These are phyloP conservation scores for Deilephila porcellus DNA, from an alignment of 2,888 invertebrate genomes.

Conservation along the genomic window DNA sequence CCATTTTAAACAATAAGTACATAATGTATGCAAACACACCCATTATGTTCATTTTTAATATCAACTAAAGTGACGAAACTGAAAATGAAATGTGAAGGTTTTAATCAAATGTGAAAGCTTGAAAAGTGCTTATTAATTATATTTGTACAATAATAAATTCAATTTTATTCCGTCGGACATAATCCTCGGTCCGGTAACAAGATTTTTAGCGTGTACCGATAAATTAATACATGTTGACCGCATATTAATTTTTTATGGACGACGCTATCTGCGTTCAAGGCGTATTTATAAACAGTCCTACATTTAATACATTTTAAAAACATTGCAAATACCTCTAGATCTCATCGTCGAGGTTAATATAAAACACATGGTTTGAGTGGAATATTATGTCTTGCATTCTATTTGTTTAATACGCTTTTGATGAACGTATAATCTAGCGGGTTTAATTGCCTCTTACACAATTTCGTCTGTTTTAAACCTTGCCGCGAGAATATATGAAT, in stretches of 20 bases:
- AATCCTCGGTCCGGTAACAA: not conserved
- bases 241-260: slow-evolving; percentile 43
- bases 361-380: not conserved
- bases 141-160: not conserved
- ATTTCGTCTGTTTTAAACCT: not conserved
- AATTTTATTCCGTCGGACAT: not conserved
- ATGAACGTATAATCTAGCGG: not conserved
- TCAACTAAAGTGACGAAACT: no score
- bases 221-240: slow-evolving; percentile 41
- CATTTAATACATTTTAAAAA: slow-evolving; percentile 17
- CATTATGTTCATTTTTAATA: no score
- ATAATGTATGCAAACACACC: no score
- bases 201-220: slow-evolving; percentile 24
- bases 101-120: no score
- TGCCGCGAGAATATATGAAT: no score
- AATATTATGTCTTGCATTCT: not conserved
- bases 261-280: slow-evolving; percentile 29
- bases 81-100: no score
- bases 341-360: slow-evolving; percentile 14
- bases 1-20: no score
- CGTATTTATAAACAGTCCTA: slow-evolving; percentile 26
- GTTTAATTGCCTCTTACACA: not conserved
- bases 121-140: no score
- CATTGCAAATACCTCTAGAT: slow-evolving; percentile 22
- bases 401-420: not conserved